Percentiles rank a stretch among this genome's conserved stretches.
Evolutionary conservation across 2,888 invertebrate genomes (phyloP).

Genomic region (Pheosia gnoma): DNA sequence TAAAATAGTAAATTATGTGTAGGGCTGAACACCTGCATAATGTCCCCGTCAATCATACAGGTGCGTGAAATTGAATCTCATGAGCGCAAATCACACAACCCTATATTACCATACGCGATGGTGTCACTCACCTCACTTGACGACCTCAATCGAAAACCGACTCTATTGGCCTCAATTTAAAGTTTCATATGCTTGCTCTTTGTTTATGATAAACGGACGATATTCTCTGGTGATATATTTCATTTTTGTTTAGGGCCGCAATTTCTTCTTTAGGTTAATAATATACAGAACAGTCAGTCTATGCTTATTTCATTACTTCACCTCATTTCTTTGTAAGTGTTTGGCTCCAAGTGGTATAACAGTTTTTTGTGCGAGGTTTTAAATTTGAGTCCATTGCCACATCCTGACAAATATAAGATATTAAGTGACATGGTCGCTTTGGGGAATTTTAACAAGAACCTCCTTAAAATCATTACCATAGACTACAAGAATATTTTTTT

Average conservation of each 20-base stretch:
- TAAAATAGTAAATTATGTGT: slow-evolving; percentile 70
- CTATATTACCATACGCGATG: slow-evolving; percentile 62
- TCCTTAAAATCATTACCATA: too few species aligned
- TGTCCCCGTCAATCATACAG: slow-evolving; percentile 75
- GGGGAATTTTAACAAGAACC: neutral
- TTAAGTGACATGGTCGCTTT: neutral
- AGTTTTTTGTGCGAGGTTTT: slow-evolving; percentile 21
- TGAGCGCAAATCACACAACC: slow-evolving; percentile 76
- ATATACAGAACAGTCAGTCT: slow-evolving; percentile 35
- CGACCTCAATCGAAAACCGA: slow-evolving; percentile 31
- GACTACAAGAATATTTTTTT: too few species aligned
- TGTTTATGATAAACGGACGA: slow-evolving; percentile 49
- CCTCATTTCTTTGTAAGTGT: slow-evolving; percentile 20
- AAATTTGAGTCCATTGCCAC: slow-evolving; percentile 23
- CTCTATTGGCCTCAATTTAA: slow-evolving; percentile 34
- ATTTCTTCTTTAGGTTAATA: slow-evolving; percentile 41
- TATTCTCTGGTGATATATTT: slow-evolving; percentile 47
- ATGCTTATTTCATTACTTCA: slow-evolving; percentile 33
- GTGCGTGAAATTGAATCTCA: slow-evolving; percentile 80
- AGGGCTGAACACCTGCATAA: slow-evolving; percentile 70
- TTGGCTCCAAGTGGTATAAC: slow-evolving; percentile 20
- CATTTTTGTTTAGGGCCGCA: slow-evolving; percentile 47
- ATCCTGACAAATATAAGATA: slow-evolving; percentile 7
- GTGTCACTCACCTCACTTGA: slow-evolving; percentile 49
- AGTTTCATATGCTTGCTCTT: slow-evolving; percentile 29